Evolutionary conservation across 1,140 invertebrate genomes (phyloP), one percentile per base, ranked within the genome.

Genomic region (Mya arenaria): DNA sequence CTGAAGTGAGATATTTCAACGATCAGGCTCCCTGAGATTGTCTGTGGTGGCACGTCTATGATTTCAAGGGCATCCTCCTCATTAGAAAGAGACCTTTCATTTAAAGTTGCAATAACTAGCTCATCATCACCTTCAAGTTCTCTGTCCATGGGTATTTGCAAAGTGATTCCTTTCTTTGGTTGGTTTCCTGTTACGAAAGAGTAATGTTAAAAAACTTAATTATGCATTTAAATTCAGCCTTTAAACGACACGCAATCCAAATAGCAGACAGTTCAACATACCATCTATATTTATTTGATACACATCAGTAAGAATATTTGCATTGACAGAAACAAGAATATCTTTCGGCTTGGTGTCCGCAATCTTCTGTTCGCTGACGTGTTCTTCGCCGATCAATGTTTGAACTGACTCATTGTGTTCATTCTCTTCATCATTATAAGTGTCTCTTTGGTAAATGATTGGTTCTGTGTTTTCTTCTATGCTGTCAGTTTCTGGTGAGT

Each of bases 271-370:
- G 13, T 48, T 13, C 13, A 13, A 48, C 15, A 25, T 72, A 72
- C 69, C 69, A 23, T 4, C 48, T 1, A 72, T 28, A 37, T 72
- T 72, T 72, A 72, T 72, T 37, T 72, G 69, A 58, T 72, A 72
- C 3, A 72, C 69, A 52, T 72, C 69, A 30, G 69, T 72, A 8
- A 72, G 5, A 2, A 72, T 25, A 25, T 72, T 56, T 32, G 69
- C 10, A 34, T 72, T 72, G n/a, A n/a, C n/a, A n/a, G n/a, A n/a
- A n/a, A n/a, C n/a, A n/a, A n/a, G n/a, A n/a, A n/a, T n/a, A n/a
- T n/a, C n/a, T n/a, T n/a, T n/a, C n/a, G n/a, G n/a, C n/a, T n/a
- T n/a, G n/a, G n/a, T n/a, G n/a, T n/a, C n/a, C n/a, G n/a, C n/a
- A n/a, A n/a, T n/a, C n/a, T n/a, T n/a, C n/a, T n/a, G n/a, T n/a